Conservation (phyloP, 2,888 invertebrate species). For the Lucinisca nassula region DNA sequence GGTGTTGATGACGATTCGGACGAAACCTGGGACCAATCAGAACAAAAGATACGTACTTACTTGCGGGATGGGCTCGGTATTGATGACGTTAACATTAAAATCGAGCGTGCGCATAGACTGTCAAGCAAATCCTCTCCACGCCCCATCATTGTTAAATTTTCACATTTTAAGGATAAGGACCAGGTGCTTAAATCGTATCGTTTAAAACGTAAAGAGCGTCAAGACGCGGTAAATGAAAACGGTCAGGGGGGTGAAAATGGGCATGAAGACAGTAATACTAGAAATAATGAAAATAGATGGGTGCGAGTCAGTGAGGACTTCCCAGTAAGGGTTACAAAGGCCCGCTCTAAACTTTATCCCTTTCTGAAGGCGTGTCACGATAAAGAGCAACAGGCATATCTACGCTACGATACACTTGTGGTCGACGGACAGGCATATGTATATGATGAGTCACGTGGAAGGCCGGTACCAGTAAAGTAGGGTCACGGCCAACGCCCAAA, state of each 20-base stretch:
- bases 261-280: not conserved
- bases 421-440: conserved; percentile 1
- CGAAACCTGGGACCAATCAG: conserved; percentile 22
- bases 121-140: not conserved
- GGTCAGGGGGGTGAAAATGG: not conserved
- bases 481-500: not conserved
- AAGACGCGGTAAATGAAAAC: not conserved
- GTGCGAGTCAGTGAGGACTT: conserved; percentile 21
- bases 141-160: conserved; percentile 16
- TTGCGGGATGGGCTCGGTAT: not conserved
- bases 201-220: not conserved
- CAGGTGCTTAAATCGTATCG: not conserved
- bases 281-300: not conserved
- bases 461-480: not conserved
- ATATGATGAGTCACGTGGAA: not conserved
- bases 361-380: not conserved
- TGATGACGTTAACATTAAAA: conserved; percentile 5
- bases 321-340: not conserved
- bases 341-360: not conserved
- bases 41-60: conserved; percentile 13
- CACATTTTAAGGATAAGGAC: conserved; percentile 24
- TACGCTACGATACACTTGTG: conserved; percentile 7
- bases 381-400: not conserved
- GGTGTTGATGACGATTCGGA: not conserved
- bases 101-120: conserved; percentile 23